Base-by-base conservation (phyloP, 1,140 invertebrate genomes). In the Drosophila sp. region DNA sequence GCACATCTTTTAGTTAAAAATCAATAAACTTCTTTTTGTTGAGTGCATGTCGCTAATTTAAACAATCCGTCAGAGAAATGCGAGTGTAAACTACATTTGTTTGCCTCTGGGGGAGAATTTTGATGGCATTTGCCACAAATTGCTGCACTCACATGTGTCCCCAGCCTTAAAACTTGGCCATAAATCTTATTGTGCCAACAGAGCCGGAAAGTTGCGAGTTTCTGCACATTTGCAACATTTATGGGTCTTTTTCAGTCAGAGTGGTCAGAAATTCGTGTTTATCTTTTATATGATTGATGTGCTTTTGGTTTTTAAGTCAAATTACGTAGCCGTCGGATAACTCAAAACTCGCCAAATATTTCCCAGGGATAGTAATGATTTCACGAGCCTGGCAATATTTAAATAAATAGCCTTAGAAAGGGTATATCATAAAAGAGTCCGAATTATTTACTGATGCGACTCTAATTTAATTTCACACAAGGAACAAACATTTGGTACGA, bases 381-480 rank as follows among this genome's bases (percentile, higher is more conserved):
- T 59, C 13, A 50, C 25, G 25, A 50, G 25, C n/a, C 25, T 7
- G 25, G 25, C 46, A 13, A 50, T 4, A 50, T 50, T 50, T 29
- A 29, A 38, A 61, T 16, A 0, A 21, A 32, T 40, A 25, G 2
- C 8, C 18, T 29, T 36, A 13, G 27, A 29, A 51, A 63, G 61
- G 45, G 59, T 58, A 54, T n/a, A n/a, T n/a, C n/a, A n/a, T 11
- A 36, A 8, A 18, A 16, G 7, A 14, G 8, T 4, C 7, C 18
- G 16, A 65, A 80, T 71, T 83, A 89, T 83, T 89, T 89, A 87
- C 72, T 89, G 48, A 75, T 43, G 69, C 78, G 76, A 56, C 65
- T 77, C 69, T 83, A 83, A 87, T 87, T 87, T 80, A 83, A 87
- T 87, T 89, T 83, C 67, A 67, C 79, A 77, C 69, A 83, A 83